Evolutionary conservation across 2,797 vertebrate species (phyloP), one percentile per base, ranked within the genome.

Genomic region (Erpetoichthys calabaricus): DNA sequence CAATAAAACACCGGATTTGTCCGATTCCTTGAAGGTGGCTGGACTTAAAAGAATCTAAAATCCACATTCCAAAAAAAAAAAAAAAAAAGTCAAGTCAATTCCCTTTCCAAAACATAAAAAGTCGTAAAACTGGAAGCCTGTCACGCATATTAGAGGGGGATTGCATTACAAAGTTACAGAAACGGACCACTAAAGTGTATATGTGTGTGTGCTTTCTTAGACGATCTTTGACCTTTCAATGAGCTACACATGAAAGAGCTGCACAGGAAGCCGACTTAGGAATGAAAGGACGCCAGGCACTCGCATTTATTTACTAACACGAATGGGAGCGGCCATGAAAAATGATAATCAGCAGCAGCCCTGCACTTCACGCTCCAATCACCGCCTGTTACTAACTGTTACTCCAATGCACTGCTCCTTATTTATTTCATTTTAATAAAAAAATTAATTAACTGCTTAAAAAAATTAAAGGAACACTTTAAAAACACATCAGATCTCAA

Each of bases 221-320:
- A 42, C 3, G 47, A 75, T 67, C 77, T 80, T 60, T 75, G 9
- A 77, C 70, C 70, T 68, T 4, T 46, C 71, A 73, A 71, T 67
- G 61, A 74, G 64, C 64, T 63, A 67, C 73, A 70, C 62, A 70
- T 75, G 71, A 56, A 44, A 52, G 44, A 49, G 63, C 51, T 8
- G 50, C 55, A 52, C 9, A 10, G 50, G 51, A 45, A 54, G 6
- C 43, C 44, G 49, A 6, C 8, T 25, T 8, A 47, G 7, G 56
- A 45, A 57, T 56, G 51, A 62, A n/a, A 7, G 45, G 51, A 51
- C 25, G 25, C 25, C 25, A 25, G 25, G 25, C 25, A 25, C 1
- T 25, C 25, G 25, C 25, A 25, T 25, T 25, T 25, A 25, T 25
- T 25, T 25, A 25, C 25, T 25, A 25, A 25, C 25, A 25, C 25